Conservation (phyloP, 1,140 invertebrate genomes). For the Halictus rubicundus region DNA sequence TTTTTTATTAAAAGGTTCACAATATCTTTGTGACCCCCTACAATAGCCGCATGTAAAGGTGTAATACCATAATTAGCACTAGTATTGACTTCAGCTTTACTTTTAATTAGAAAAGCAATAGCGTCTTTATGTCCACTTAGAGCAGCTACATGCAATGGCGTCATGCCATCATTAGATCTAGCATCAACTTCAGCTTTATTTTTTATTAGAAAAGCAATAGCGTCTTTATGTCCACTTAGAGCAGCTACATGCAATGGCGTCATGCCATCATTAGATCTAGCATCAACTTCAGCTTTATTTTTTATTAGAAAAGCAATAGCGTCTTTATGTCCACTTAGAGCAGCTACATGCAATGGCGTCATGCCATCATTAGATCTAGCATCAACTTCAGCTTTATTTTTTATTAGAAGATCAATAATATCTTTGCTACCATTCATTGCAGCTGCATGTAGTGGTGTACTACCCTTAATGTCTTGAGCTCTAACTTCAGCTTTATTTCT, state of each 20-base stretch:
- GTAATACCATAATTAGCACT: too few relatives aligned
- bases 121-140: slow-evolving; percentile 4
- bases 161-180: slow-evolving; percentile 11
- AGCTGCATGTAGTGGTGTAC: slow-evolving; percentile 61
- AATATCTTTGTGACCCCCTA: too few relatives aligned
- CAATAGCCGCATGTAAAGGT: too few relatives aligned
- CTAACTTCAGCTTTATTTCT: slow-evolving; percentile 69
- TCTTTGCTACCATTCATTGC: slow-evolving; percentile 78
- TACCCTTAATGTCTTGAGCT: slow-evolving; percentile 17
- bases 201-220: too few relatives aligned
- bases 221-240: too few relatives aligned
- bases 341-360: slow-evolving; percentile 53
- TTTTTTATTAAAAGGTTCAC: too few relatives aligned
- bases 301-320: slow-evolving; percentile 46
- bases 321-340: slow-evolving; percentile 19
- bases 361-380: slow-evolving; percentile 79
- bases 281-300: too few relatives aligned
- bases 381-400: slow-evolving; percentile 82
- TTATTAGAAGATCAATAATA: slow-evolving; percentile 81
- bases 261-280: too few relatives aligned
- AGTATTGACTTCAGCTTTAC: slow-evolving; percentile 37
- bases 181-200: slow-evolving; percentile 37
- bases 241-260: too few relatives aligned
- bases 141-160: slow-evolving; percentile 59
- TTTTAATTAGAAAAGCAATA: slow-evolving; percentile 32